Evolutionary conservation across 2,797 vertebrate genomes (phyloP).

Genomic region (Clarias fuscus): DNA sequence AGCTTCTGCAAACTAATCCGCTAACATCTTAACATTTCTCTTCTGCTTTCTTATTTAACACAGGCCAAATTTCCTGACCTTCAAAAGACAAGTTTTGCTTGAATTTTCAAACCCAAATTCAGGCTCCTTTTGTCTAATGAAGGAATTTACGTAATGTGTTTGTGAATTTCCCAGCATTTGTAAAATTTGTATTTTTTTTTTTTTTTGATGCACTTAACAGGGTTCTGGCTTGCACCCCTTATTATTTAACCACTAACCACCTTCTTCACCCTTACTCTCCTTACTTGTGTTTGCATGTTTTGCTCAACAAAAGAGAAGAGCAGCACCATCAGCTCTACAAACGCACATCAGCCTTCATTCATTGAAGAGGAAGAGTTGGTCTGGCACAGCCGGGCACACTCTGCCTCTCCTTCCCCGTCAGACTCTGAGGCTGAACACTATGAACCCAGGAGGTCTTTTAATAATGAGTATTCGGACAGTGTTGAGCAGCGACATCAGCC

Average conservation of each 20-base stretch:
- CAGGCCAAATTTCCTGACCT: neutral
- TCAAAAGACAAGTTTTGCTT: neutral
- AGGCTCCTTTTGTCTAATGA: neutral
- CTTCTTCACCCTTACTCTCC: constrained; percentile 58
- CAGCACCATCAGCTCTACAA: constrained; percentile 53
- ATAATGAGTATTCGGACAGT: neutral
- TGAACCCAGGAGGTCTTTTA: constrained; percentile 31
- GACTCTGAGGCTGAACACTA: constrained; percentile 51
- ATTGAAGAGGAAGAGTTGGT: constrained; percentile 53
- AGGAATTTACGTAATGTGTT: constrained; percentile 9
- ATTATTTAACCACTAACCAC: constrained; percentile 57
- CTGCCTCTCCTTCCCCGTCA: constrained; percentile 56
- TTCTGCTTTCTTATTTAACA: constrained; percentile 2
- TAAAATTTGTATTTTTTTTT: neutral
- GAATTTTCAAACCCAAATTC: neutral
- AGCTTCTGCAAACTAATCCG: neutral
- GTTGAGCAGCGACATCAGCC: constrained; percentile 18
- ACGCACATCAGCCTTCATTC: constrained; percentile 54
- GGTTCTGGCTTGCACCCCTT: constrained; percentile 43
- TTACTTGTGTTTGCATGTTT: constrained; percentile 82
- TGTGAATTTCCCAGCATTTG: neutral
- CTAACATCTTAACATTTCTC: neutral
- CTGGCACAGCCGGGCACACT: constrained; percentile 61
- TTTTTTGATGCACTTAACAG: constrained; percentile 16
- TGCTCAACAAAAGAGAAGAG: constrained; percentile 70